Conservation (phyloP, 2,888 invertebrate species). For the Dendrolimus houi region DNA sequence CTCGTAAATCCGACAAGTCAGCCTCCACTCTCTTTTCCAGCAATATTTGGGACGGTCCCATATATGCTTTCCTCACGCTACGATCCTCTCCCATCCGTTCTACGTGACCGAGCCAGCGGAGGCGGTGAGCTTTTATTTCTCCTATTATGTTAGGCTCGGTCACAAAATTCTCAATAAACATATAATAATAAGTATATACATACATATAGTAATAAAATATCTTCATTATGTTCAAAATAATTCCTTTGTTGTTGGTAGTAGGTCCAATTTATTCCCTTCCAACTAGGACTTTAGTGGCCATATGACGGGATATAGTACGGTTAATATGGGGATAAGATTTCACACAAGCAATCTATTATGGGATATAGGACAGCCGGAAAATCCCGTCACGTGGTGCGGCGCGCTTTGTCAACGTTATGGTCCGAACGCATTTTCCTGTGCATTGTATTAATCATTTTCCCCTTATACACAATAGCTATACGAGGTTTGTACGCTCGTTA, state of each 20-base stretch:
- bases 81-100: no score
- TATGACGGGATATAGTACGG: not conserved
- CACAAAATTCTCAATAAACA: no score
- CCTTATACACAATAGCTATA: not conserved
- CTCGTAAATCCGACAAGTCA: no score
- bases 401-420: not conserved
- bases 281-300: not conserved
- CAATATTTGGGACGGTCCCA: no score
- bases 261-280: not conserved
- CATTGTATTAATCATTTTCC: not conserved
- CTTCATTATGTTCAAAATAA: no score
- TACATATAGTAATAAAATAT: no score
- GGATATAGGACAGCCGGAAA: not conserved
- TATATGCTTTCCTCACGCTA: no score
- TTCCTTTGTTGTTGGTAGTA: not conserved
- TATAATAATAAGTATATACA: no score
- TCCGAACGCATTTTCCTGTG: not conserved
- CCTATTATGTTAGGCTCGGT: no score
- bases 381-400: constrained; percentile 2
- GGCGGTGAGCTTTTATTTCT: no score
- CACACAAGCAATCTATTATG: not conserved
- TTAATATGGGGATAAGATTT: not conserved
- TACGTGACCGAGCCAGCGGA: no score
- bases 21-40: no score
- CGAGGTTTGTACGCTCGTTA: not conserved